Conservation (phyloP, 92 coral and sea anemone species). For the Blastomussa wellsi region DNA sequence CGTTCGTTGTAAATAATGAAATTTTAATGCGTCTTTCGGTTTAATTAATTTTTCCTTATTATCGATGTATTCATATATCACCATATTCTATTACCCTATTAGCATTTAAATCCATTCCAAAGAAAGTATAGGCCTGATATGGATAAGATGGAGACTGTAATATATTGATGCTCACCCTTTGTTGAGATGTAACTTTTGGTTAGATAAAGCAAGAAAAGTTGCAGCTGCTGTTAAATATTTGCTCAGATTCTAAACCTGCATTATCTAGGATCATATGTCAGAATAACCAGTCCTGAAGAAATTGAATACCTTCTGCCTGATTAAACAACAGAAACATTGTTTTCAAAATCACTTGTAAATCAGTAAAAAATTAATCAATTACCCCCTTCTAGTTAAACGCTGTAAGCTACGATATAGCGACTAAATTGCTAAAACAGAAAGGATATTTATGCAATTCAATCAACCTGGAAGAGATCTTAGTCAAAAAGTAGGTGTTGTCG, state of each 20-base stretch:
- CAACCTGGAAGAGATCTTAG: too few relatives aligned
- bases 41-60: not conserved
- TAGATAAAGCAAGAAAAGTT: not conserved
- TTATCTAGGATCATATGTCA: not conserved
- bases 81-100: too few relatives aligned
- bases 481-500: not conserved
- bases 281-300: not conserved
- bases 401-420: not conserved
- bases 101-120: not conserved
- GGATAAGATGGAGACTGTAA: not conserved
- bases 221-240: not conserved
- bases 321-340: not conserved
- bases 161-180: not conserved
- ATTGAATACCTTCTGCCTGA: not conserved
- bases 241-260: not conserved
- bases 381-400: not conserved
- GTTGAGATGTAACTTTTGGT: not conserved
- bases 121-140: not conserved
- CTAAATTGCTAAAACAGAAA: not conserved
- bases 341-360: not conserved
- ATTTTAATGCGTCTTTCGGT: not conserved
- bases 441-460: too few relatives aligned
- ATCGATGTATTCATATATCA: not conserved
- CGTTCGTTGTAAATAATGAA: not conserved
- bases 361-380: not conserved